These are phyloP conservation scores for Chaenocephalus aceratus DNA, from an alignment of 2,113 vertebrate genomes.

Conservation along the genomic window DNA sequence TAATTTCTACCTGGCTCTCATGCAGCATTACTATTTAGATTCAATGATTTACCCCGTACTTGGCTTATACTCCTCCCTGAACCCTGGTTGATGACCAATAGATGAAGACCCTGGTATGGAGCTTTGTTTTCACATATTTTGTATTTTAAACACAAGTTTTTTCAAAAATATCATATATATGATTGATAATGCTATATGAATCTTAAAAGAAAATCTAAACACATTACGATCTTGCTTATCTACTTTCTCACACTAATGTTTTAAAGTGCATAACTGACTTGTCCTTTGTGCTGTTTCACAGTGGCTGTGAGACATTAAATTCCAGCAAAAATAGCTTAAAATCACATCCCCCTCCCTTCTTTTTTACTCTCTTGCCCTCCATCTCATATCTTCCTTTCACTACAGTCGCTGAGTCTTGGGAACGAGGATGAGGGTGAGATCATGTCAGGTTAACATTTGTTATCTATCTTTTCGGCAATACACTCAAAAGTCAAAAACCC, in stretches of 20 bases:
- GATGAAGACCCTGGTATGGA: conserved; percentile 20
- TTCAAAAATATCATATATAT: neutral
- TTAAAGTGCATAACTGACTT: neutral
- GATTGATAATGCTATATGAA: neutral
- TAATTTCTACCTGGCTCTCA: conserved; percentile 37
- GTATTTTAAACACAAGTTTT: too few relatives aligned
- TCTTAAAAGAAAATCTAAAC: neutral
- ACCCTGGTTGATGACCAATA: conserved; percentile 28
- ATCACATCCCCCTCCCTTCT: neutral
- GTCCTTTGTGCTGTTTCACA: neutral
- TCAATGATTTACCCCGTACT: conserved; percentile 36
- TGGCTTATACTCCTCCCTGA: conserved; percentile 24
- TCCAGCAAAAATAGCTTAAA: conserved; percentile 16
- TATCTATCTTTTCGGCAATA: conserved; percentile 34
- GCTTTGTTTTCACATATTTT: conserved; percentile 11
- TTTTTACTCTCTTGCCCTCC: conserved; percentile 20
- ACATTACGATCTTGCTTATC: neutral
- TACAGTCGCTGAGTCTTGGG: conserved; percentile 35
- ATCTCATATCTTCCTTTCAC: conserved; percentile 28
- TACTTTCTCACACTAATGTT: conserved; percentile 3
- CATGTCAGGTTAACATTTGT: conserved; percentile 40
- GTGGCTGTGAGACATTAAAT: neutral
- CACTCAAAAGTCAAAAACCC: conserved; percentile 34
- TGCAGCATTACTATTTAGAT: conserved; percentile 29
- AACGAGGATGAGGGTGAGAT: conserved; percentile 46